Conservation (phyloP, 1,140 invertebrate genomes). For the Paracyclopina nana region DNA sequence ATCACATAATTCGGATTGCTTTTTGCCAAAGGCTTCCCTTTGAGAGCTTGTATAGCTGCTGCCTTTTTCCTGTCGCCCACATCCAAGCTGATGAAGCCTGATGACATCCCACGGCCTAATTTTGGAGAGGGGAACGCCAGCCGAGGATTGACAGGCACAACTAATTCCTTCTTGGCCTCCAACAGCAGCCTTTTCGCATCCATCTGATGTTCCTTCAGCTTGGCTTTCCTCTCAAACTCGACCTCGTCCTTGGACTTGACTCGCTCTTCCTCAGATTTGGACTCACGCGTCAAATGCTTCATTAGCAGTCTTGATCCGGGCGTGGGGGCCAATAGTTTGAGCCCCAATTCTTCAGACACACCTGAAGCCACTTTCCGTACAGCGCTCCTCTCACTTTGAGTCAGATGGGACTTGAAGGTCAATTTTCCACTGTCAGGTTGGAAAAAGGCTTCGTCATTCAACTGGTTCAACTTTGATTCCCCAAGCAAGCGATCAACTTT, state of each 20-base stretch:
- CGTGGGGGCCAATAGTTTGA: not conserved
- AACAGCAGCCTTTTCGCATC: not conserved
- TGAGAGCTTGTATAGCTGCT: not conserved
- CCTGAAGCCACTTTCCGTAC: not conserved
- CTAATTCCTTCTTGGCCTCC: not conserved
- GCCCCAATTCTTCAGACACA: slow-evolving; percentile 2
- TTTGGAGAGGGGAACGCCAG: no score
- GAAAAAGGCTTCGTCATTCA: no score
- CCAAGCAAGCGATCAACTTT: no score
- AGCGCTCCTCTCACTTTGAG: not conserved
- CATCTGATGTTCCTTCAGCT: not conserved
- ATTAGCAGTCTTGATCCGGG: slow-evolving; percentile 1
- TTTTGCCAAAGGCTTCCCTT: not conserved
- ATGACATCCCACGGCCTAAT: no score
- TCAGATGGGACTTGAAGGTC: not conserved
- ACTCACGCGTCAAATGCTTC: slow-evolving; percentile 3
- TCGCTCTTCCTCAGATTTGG: not conserved
- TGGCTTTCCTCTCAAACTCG: not conserved
- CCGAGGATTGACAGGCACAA: no score
- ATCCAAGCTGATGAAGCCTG: no score
- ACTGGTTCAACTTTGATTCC: no score
- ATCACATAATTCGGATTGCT: not conserved
- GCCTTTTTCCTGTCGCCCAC: no score
- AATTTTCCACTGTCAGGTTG: no score
- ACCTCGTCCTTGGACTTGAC: not conserved